A percentile compares a stretch with the other conserved stretches of the same genome.
Evolutionary conservation across 1,140 invertebrate species (phyloP).

Genomic region (Bombus terrestris): DNA sequence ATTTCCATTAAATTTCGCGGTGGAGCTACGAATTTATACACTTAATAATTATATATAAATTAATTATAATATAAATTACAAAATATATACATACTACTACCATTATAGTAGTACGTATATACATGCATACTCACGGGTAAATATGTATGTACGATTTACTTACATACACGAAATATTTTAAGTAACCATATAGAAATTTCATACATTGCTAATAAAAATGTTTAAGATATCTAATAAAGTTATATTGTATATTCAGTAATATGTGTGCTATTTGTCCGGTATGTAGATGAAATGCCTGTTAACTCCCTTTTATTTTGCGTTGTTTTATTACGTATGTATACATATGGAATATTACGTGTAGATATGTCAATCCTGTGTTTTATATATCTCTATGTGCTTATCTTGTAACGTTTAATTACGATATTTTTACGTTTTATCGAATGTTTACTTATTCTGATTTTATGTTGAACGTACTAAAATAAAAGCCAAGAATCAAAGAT

Average conservation of each 20-base stretch:
- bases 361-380: constrained; percentile 3
- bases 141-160: constrained; percentile 62
- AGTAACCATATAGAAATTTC: constrained; percentile 74
- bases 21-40: constrained; percentile 63
- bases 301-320: constrained; percentile 2
- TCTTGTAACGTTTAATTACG: background rate
- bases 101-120: constrained; percentile 49
- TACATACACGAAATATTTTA: constrained; percentile 71
- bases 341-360: background rate
- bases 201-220: constrained; percentile 75
- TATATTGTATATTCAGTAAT: constrained; percentile 79
- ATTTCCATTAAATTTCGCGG: constrained; percentile 27
- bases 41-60: constrained; percentile 47
- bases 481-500: background rate
- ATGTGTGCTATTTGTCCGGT: constrained; percentile 34
- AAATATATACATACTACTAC: constrained; percentile 52
- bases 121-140: constrained; percentile 56
- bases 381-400: background rate
- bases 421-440: background rate
- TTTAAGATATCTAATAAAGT: constrained; percentile 78
- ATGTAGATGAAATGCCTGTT: constrained; percentile 8
- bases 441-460: background rate
- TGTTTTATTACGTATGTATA: background rate
- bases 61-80: constrained; percentile 23
- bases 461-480: background rate